A percentile compares a stretch with the other conserved stretches of the same genome.
These are phyloP conservation scores for Drosophila colorata DNA, from an alignment of 2,888 invertebrate species.

Conservation along the genomic window DNA sequence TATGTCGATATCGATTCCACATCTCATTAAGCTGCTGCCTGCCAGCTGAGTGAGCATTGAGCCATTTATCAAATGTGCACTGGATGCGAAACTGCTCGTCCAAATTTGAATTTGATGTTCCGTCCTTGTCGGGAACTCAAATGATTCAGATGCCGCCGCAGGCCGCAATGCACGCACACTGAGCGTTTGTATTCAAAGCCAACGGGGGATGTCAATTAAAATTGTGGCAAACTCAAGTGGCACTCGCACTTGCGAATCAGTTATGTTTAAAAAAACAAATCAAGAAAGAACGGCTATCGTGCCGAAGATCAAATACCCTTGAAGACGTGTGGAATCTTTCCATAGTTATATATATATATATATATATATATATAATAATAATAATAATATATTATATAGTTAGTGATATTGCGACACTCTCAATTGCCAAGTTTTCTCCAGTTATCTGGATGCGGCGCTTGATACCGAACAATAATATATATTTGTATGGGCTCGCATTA, in stretches of 20 bases:
- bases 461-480: too few relatives aligned
- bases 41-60: conserved; percentile 24
- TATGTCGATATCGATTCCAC: conserved; percentile 33
- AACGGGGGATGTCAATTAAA: conserved; percentile 70
- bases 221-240: conserved; percentile 72
- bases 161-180: conserved; percentile 25
- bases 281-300: too few relatives aligned
- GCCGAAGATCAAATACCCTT: not conserved
- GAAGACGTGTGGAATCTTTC: not conserved
- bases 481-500: not conserved
- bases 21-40: conserved; percentile 54
- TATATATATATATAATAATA: too few relatives aligned
- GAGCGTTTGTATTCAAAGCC: conserved; percentile 34
- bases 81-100: conserved; percentile 14
- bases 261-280: conserved; percentile 3
- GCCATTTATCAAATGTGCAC: conserved; percentile 56
- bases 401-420: too few relatives aligned
- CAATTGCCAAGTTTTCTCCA: too few relatives aligned
- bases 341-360: too few relatives aligned
- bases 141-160: conserved; percentile 14
- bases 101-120: conserved; percentile 12
- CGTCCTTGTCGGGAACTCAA: not conserved
- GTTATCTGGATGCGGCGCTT: too few relatives aligned
- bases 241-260: conserved; percentile 42
- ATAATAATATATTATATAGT: too few relatives aligned